Evolutionary conservation across 2,888 invertebrate species (phyloP).

Genomic region (Acronicta aceris): DNA sequence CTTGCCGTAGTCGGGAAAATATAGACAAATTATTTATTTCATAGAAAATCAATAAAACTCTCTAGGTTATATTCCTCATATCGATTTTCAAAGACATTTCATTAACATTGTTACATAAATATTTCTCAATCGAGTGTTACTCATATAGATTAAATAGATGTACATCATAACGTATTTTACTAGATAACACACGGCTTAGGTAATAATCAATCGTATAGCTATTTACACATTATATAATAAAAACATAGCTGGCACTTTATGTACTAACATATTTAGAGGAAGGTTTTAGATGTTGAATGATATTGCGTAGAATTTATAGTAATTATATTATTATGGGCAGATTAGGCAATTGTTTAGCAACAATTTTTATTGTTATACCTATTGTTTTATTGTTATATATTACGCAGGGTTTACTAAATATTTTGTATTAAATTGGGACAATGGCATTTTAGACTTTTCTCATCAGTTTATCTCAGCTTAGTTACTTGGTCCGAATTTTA

Average conservation of each 20-base stretch:
- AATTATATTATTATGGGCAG: slow-evolving; percentile 37
- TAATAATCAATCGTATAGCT: slow-evolving; percentile 70
- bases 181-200: slow-evolving; percentile 71
- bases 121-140: slow-evolving; percentile 34
- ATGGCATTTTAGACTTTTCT: slow-evolving; percentile 16
- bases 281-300: slow-evolving; percentile 73
- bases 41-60: slow-evolving; percentile 6
- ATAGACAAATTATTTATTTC: slow-evolving; percentile 18
- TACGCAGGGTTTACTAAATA: slow-evolving; percentile 11
- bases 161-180: slow-evolving; percentile 55
- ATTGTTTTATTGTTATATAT: slow-evolving; percentile 11
- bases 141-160: slow-evolving; percentile 36
- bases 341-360: slow-evolving; percentile 24
- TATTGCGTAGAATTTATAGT: slow-evolving; percentile 57
- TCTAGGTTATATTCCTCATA: slow-evolving; percentile 21
- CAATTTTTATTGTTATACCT: too few relatives aligned
- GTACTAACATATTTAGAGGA: slow-evolving; percentile 73
- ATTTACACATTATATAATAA: slow-evolving; percentile 75
- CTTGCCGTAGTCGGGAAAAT: slow-evolving; percentile 22
- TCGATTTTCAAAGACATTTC: slow-evolving; percentile 25
- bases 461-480: not conserved
- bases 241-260: slow-evolving; percentile 83
- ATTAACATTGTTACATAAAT: slow-evolving; percentile 19
- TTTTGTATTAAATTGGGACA: slow-evolving; percentile 35
- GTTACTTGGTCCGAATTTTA: slow-evolving; percentile 12